Conservation (phyloP, 2,797 vertebrate genomes). For the Periparus ater region DNA sequence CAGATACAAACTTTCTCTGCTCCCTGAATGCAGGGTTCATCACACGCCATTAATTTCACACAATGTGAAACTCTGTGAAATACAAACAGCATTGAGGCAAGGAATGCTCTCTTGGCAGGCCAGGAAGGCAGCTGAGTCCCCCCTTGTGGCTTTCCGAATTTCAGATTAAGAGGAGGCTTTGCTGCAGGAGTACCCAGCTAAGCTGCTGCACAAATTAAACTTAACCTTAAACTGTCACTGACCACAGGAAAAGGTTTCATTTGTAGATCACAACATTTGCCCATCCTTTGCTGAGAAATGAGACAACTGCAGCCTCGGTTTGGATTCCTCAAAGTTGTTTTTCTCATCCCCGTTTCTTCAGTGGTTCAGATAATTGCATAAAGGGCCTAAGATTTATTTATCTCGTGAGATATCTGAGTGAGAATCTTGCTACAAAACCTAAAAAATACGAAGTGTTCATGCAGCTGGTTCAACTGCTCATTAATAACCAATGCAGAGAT, state of each 20-base stretch:
- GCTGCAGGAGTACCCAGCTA: not conserved
- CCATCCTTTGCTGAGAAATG: not conserved
- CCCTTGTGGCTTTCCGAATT: not conserved
- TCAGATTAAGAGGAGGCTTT: not conserved
- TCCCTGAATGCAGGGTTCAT: constrained; percentile 20
- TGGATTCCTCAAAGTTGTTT: not conserved
- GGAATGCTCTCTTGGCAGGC: constrained; percentile 38
- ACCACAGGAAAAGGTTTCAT: not conserved
- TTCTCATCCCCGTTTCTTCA: not conserved
- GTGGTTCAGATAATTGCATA: not conserved
- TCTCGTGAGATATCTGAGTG: not conserved
- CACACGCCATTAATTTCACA: constrained; percentile 39
- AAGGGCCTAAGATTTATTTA: not conserved
- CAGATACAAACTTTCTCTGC: constrained; percentile 43
- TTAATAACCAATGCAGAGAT: not conserved
- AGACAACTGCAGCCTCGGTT: not conserved
- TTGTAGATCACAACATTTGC: not conserved
- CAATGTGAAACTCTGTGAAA: constrained; percentile 26
- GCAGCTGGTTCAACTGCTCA: not conserved
- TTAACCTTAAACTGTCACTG: not conserved
- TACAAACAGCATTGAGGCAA: constrained; percentile 18
- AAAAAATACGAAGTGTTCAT: not conserved
- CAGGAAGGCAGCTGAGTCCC: not conserved
- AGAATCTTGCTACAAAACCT: not conserved
- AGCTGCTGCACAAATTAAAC: not conserved